Base-by-base conservation (phyloP, 2,797 vertebrate genomes). In the Lophius americanus region DNA sequence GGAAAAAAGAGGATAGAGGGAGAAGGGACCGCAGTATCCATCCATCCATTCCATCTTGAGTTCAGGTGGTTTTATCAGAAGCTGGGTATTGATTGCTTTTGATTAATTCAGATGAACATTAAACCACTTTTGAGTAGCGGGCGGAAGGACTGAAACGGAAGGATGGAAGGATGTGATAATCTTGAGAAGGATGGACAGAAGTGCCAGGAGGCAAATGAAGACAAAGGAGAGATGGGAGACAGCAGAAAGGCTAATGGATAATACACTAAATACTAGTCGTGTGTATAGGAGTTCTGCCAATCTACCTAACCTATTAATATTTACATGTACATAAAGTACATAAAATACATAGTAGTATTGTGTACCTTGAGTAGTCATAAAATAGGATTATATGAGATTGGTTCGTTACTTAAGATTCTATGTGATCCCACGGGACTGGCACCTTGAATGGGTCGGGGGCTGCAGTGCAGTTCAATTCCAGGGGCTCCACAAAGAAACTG, bases 401-500 rank as follows among this genome's bases (percentile, higher is more conserved):
- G 68, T 78, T 70, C 43, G 35, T 78, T 74, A 70, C 39, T 73
- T 68, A 72, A 68, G 68, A 70, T 84, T 81, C 70, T 86, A 67
- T 88, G 87, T 85, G 85, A 91, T 87, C 70, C 83, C 81, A 80
- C 46, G 82, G 85, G 84, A 89, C 85, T 85, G 85, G 84, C 85
- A 86, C 80, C 86, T 79, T 81, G 47, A 73, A 71, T 49, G 62
- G 70, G 72, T 83, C 60, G 70, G 69, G 73, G 75, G 71, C 66
- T 78, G 83, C 77, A 81, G 62, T 59, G 82, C 79, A 85, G 77
- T 83, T 88, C 68, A 67, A 64, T 81, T 76, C 73, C 66, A 75
- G 73, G 64, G 54, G 78, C 83, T 76, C 57, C 1, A 75, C 74
- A 76, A 65, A 70, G 73, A 72, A 82, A 81, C 12, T 43, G 73